Conservation (phyloP, 2,888 invertebrate species). For the Latrodectus hesperus region DNA sequence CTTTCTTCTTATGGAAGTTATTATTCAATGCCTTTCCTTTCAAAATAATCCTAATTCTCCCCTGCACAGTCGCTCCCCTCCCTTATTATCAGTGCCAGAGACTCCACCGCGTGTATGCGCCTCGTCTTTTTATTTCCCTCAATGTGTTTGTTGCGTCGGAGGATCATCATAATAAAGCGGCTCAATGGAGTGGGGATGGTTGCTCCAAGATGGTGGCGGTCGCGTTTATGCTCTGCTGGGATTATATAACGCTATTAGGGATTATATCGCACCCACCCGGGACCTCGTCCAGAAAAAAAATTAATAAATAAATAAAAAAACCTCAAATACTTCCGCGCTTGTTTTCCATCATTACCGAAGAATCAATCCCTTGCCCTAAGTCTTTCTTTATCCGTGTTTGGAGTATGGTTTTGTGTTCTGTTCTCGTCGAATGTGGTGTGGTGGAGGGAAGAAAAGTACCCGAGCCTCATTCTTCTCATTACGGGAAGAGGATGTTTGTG, state of each 20-base stretch:
- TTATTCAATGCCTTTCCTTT: not conserved
- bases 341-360: not conserved
- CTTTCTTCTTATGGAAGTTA: no score
- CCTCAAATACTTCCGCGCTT: not conserved
- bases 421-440: no score
- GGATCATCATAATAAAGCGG: not conserved
- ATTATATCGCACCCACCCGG: constrained; percentile 22
- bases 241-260: constrained; percentile 31
- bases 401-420: not conserved
- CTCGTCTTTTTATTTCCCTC: not conserved
- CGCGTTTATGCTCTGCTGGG: not conserved
- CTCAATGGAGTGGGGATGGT: not conserved
- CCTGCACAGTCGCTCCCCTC: not conserved
- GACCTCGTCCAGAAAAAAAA: not conserved
- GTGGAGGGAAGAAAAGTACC: no score
- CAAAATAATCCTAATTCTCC: not conserved
- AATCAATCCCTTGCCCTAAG: not conserved
- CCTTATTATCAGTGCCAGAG: not conserved
- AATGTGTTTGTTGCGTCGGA: not conserved
- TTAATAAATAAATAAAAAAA: no score
- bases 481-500: no score
- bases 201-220: not conserved
- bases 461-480: no score
- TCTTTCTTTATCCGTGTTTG: not conserved
- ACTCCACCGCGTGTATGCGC: not conserved